Percentiles rank a stretch among this genome's conserved stretches.
phyloP scores from a whole-genome alignment of 2,113 vertebrate genomes.

The Aspidoscelis tigris region DNA sequence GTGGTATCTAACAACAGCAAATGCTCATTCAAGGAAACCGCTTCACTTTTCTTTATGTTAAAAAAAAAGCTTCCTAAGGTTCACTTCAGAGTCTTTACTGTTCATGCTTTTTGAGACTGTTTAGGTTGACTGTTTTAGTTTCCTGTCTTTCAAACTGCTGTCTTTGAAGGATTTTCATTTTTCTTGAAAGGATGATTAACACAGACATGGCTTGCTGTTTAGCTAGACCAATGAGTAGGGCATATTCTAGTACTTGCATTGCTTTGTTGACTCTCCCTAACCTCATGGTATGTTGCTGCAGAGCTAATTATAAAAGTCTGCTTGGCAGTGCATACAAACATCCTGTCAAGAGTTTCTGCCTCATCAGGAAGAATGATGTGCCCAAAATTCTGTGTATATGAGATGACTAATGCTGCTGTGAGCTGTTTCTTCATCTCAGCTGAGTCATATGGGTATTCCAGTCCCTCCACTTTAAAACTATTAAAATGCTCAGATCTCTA shows the following conservation, averaged over 20 bases:
- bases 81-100: background rate
- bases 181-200: background rate
- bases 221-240: rapidly evolving
- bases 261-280: conserved; percentile 34
- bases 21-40: background rate
- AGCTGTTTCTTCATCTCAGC: rapidly evolving
- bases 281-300: conserved; percentile 32
- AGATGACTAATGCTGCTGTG: conserved; percentile 8
- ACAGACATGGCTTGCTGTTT: background rate
- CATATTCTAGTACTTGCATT: conserved; percentile 1
- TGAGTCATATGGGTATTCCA: background rate
- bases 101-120: background rate
- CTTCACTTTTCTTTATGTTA: no score
- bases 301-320: conserved; percentile 57
- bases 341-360: conserved; percentile 13
- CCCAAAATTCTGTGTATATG: conserved; percentile 24
- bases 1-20: no score
- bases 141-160: background rate
- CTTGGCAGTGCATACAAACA: conserved; percentile 46
- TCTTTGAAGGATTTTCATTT: background rate
- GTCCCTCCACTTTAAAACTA: conserved; percentile 21
- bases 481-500: background rate
- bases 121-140: background rate
- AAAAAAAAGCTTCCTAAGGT: background rate
- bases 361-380: background rate